These are phyloP conservation scores for Macrosoma leucophasiata DNA, from an alignment of 2,888 invertebrate genomes.

Conservation along the genomic window DNA sequence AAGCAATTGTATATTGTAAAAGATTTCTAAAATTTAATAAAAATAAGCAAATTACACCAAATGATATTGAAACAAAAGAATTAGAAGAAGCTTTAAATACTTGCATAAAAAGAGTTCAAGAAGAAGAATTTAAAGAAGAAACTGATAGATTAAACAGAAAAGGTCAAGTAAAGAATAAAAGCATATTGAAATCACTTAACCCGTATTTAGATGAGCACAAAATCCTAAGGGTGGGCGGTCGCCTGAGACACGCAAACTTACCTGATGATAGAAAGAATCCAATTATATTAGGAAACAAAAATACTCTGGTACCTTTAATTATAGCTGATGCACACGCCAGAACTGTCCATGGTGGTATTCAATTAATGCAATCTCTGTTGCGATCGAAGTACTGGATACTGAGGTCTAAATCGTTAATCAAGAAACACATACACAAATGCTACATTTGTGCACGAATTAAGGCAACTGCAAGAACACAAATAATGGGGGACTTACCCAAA, in stretches of 20 bases:
- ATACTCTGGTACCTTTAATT: slow-evolving; percentile 2
- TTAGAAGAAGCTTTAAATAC: slow-evolving; percentile 15
- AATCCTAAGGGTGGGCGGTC: slow-evolving; percentile 17
- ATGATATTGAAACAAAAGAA: slow-evolving; percentile 15
- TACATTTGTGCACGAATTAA: slow-evolving; percentile 4
- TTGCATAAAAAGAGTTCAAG: slow-evolving; percentile 20
- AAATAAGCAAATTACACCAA: background rate
- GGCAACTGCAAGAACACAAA: slow-evolving; percentile 13
- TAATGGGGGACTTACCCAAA: slow-evolving; percentile 28
- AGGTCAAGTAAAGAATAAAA: slow-evolving; percentile 5
- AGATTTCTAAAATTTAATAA: slow-evolving; percentile 6
- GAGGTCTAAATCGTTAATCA: slow-evolving; percentile 2
- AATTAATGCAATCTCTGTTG: slow-evolving; percentile 4
- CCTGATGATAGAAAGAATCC: slow-evolving; percentile 10
- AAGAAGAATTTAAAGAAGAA: slow-evolving; percentile 15
- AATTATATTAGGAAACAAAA: slow-evolving; percentile 7
- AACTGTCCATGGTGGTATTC: slow-evolving; percentile 11
- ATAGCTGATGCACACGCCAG: slow-evolving; percentile 8
- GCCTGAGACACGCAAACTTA: slow-evolving; percentile 12
- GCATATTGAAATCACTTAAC: slow-evolving; percentile 6
- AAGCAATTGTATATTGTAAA: background rate
- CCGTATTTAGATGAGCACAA: slow-evolving; percentile 13
- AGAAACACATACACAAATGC: slow-evolving; percentile 5
- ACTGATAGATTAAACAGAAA: slow-evolving; percentile 5
- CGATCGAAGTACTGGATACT: slow-evolving; percentile 8